Conservation (phyloP, 1,140 invertebrate species). For the Tribolium castaneum region DNA sequence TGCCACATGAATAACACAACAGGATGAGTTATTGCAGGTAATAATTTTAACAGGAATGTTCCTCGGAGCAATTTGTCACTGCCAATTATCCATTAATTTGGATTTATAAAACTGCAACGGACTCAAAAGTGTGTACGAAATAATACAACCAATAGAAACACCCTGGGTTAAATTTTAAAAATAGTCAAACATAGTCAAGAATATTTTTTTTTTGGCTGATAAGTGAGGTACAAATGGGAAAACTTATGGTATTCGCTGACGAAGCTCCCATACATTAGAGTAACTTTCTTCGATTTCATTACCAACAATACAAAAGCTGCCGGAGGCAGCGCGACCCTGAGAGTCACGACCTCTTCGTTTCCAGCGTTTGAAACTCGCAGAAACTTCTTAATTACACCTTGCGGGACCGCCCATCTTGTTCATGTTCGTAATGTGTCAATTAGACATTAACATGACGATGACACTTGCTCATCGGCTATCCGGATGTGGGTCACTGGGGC, state of each 20-base stretch:
- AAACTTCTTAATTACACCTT: conserved; percentile 27
- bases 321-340: background rate
- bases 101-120: background rate
- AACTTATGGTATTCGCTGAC: background rate
- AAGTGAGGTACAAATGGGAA: no score
- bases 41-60: background rate
- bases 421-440: conserved; percentile 5
- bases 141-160: no score
- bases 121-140: no score
- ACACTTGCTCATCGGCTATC: conserved; percentile 14
- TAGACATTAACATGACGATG: background rate
- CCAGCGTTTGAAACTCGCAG: background rate
- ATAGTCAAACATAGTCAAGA: no score
- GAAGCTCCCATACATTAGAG: background rate
- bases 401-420: background rate
- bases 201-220: no score
- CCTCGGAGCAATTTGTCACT: background rate
- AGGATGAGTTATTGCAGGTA: background rate
- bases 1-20: background rate
- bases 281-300: conserved; percentile 33
- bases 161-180: no score
- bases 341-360: background rate
- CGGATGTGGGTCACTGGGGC: conserved; percentile 25
- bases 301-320: conserved; percentile 15
- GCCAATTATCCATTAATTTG: background rate